Evolutionary conservation across 2,888 invertebrate genomes (phyloP), one percentile per base, ranked within the genome.

Genomic region (Drosophila kuntzei): DNA sequence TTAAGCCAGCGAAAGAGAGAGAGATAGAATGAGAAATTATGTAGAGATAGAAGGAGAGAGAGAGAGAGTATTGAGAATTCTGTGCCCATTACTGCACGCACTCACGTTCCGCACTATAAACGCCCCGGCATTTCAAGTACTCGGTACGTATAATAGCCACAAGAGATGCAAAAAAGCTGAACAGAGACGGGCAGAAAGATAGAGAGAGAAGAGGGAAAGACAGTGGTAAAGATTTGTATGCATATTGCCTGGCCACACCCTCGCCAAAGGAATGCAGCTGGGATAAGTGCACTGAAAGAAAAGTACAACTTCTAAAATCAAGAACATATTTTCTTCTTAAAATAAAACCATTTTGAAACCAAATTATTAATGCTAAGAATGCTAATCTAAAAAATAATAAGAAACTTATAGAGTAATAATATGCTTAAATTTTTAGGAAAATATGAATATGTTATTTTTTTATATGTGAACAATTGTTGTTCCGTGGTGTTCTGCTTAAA

Each of bases 41-140:
- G 16, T 12, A 53, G 29, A 41, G n/a, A 43, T 14, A 11, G 11
- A 34, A 11, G 22, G 41, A 20, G n/a, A 25, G 12, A 34, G 20
- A 22, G 16, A 27, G 34, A 47, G 54, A 43, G 44, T 46, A 29
- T 43, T 29, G 58, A 59, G 61, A 59, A 64, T 54, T 66, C 27
- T 37, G 20, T 46, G 63, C 44, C 44, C 62, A 61, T 53, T 71
- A 55, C 43, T 50, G 37, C 58, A 67, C 58, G 69, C 67, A 71
- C 49, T 25, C 64, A 67, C 72, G 86, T 83, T 87, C 79, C 76
- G 82, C 86, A 87, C 88, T 87, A 83, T 79, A 83, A 85, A 83
- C 79, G 79, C 61, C 36, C 39, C 43, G 86, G 82, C 80, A 83
- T 81, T 58, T 76, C 88, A 79, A 81, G 85, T 60, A 77, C 72